phyloP scores from a whole-genome alignment of 2,113 vertebrate species.

The Sturnus vulgaris region DNA sequence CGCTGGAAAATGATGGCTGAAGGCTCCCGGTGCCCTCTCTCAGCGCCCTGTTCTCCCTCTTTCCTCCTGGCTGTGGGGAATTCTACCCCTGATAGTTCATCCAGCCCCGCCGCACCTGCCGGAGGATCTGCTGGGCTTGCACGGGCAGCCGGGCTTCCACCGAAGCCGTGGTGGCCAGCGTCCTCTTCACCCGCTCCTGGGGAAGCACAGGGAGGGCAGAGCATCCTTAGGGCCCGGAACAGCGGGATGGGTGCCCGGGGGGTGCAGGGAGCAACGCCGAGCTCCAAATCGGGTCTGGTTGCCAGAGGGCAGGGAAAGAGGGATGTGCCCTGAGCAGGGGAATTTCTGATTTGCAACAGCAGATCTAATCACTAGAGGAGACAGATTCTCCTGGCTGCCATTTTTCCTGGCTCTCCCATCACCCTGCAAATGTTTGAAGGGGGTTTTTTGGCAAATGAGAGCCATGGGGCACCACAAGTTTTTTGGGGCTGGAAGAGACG shows the following conservation, averaged over 20 bases:
- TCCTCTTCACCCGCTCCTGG: constrained; percentile 31
- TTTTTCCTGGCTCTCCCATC: background rate
- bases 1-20: background rate
- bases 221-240: background rate
- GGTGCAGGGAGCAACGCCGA: rapidly evolving
- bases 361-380: background rate
- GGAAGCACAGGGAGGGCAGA: background rate
- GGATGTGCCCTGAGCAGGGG: background rate
- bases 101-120: constrained; percentile 59
- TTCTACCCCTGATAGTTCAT: rapidly evolving
- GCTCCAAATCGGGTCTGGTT: background rate
- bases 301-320: background rate
- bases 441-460: background rate
- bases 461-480: rapidly evolving
- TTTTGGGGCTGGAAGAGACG: background rate
- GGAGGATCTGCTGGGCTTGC: constrained; percentile 52
- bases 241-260: background rate
- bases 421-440: background rate
- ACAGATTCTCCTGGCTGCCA: rapidly evolving
- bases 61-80: background rate
- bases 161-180: background rate
- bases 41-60: rapidly evolving
- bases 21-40: background rate
- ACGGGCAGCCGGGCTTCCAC: constrained; percentile 49
- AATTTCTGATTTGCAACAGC: background rate